Evolutionary conservation across 2,797 vertebrate genomes (phyloP).

Genomic region (Neosilurus mollespiculum): DNA sequence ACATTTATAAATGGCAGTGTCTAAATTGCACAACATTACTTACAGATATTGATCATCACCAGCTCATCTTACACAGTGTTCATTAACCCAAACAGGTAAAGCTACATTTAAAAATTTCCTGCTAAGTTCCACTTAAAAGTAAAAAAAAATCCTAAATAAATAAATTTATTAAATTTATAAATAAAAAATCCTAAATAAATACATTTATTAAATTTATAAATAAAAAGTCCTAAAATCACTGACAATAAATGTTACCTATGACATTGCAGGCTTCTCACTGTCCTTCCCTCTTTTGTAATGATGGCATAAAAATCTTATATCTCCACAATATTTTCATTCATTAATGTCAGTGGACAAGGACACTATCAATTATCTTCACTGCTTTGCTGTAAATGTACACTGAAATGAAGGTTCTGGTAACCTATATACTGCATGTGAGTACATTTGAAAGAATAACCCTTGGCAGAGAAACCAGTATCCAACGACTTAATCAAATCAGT

Average conservation of each 20-base stretch:
- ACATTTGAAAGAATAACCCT: constrained; percentile 61
- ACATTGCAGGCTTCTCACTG: not conserved
- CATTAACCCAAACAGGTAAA: not conserved
- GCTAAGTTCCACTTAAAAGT: no score
- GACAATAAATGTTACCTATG: not conserved
- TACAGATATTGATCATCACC: not conserved
- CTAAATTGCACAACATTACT: not conserved
- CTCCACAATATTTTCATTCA: constrained; percentile 26
- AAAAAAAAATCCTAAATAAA: no score
- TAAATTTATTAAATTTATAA: no score
- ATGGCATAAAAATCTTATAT: constrained; percentile 25
- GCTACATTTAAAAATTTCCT: not conserved
- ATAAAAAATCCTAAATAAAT: no score
- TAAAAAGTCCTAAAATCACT: no score
- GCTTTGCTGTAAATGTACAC: constrained; percentile 53
- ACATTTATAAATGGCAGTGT: not conserved
- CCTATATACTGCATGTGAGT: constrained; percentile 48
- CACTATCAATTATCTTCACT: constrained; percentile 11
- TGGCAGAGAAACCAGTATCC: constrained; percentile 56
- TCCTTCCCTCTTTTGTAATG: not conserved
- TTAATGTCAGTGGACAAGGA: constrained; percentile 34
- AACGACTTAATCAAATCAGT: constrained; percentile 67
- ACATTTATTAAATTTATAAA: no score
- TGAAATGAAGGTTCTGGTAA: constrained; percentile 55
- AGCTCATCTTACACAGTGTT: not conserved